A percentile compares a stretch with the other conserved stretches of the same genome.
Evolutionary conservation across 2,113 vertebrate genomes (phyloP).

Genomic region (Castor canadensis): DNA sequence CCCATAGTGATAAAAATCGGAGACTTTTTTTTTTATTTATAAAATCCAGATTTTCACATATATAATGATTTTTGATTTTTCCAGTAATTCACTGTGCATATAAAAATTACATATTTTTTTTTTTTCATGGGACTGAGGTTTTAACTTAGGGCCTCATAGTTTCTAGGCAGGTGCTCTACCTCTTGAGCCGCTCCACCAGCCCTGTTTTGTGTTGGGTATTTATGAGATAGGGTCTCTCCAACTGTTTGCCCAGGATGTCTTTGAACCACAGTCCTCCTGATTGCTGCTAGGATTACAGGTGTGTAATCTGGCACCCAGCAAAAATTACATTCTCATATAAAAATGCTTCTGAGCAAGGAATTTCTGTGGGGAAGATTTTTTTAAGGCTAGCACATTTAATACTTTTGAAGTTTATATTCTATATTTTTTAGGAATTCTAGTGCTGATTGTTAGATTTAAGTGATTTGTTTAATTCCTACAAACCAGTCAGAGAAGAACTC

Average conservation of each 20-base stretch:
- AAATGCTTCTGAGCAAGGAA: background rate
- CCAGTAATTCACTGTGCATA: background rate
- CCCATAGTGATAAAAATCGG: background rate
- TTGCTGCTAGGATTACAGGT: no score
- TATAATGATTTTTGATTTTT: background rate
- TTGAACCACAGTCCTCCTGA: no score
- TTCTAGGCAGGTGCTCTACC: no score
- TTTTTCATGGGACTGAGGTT: no score
- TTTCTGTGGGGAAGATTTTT: background rate
- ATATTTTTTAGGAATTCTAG: slow-evolving; percentile 8
- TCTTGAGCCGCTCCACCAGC: no score
- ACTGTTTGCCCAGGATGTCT: no score
- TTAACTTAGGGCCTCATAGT: no score
- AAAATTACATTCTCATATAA: background rate
- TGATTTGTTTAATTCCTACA: background rate
- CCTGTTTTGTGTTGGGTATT: no score
- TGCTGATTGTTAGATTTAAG: slow-evolving; percentile 3
- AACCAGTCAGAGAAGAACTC: background rate
- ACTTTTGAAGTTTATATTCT: background rate
- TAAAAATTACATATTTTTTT: no score
- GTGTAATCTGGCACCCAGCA: no score
- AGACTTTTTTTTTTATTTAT: background rate
- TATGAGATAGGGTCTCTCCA: no score
- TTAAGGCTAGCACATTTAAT: background rate
- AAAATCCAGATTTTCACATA: background rate